Conservation (phyloP, 1,140 invertebrate species). For the Oppia nitens region DNA sequence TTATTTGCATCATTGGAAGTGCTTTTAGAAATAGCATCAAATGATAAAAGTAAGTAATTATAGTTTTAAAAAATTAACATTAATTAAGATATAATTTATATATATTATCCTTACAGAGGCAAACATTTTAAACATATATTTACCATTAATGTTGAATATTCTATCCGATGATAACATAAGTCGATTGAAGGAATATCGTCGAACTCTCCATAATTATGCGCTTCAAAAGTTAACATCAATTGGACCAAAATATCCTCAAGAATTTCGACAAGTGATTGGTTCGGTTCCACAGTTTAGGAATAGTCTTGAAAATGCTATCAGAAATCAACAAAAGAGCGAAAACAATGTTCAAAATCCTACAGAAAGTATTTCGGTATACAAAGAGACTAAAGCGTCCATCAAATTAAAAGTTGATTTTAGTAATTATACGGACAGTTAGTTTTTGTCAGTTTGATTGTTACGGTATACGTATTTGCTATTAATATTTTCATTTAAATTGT, state of each 20-base stretch:
- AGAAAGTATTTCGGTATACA: conserved; percentile 9
- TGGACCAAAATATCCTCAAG: conserved; percentile 72
- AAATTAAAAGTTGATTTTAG: conserved; percentile 92
- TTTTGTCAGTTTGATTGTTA: too few relatives aligned
- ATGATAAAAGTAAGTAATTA: conserved; percentile 53
- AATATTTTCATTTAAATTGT: too few relatives aligned
- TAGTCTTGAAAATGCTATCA: conserved; percentile 67
- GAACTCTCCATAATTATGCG: conserved; percentile 61
- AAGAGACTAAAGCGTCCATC: conserved; percentile 46
- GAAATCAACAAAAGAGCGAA: conserved; percentile 28
- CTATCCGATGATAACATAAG: conserved; percentile 43
- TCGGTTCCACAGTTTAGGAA: conserved; percentile 55
- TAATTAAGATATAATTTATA: not conserved
- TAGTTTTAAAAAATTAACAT: not conserved
- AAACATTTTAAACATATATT: conserved; percentile 65
- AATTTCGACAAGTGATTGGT: conserved; percentile 77
- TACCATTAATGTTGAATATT: conserved; percentile 71
- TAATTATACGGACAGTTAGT: conserved; percentile 51
- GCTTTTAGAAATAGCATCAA: conserved; percentile 51
- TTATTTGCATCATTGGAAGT: conserved; percentile 50
- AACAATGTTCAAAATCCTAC: conserved; percentile 27
- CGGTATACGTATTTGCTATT: too few relatives aligned
- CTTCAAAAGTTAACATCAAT: conserved; percentile 74
- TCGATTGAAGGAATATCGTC: conserved; percentile 41
- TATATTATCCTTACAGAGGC: conserved; percentile 44